phyloP scores from a whole-genome alignment of 2,113 vertebrate genomes.

The Bagarius yarrelli region DNA sequence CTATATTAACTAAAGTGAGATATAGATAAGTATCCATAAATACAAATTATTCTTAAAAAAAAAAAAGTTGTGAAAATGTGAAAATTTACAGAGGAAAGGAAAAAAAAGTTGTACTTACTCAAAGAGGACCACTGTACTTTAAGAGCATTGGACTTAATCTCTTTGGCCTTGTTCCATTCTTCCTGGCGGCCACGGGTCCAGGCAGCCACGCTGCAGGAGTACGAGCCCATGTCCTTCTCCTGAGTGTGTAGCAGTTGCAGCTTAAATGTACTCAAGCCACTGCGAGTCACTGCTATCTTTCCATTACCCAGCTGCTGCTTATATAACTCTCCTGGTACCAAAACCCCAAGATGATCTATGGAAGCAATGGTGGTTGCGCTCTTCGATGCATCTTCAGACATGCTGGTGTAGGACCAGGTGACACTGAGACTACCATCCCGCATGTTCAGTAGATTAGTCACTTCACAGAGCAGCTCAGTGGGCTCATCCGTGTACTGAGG shows the following conservation, averaged over 20 bases:
- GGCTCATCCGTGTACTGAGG: constrained; percentile 74
- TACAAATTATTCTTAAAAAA: no score
- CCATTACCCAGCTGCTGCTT: constrained; percentile 67
- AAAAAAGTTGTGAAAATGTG: no score
- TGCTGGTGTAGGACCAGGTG: constrained; percentile 71
- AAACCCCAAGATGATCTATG: constrained; percentile 71
- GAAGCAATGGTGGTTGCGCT: constrained; percentile 62
- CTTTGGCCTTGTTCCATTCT: constrained; percentile 76
- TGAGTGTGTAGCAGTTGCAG: constrained; percentile 79
- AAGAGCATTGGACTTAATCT: constrained; percentile 69
- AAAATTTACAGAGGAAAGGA: not conserved
- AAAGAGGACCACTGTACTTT: constrained; percentile 73
- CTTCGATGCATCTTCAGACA: constrained; percentile 36
- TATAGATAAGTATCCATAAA: not conserved
- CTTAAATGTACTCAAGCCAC: constrained; percentile 65
- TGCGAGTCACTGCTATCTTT: constrained; percentile 73
- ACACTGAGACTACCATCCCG: constrained; percentile 67
- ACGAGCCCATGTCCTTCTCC: constrained; percentile 74
- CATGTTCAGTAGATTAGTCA: constrained; percentile 48
- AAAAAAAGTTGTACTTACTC: constrained; percentile 64
- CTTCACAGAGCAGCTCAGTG: constrained; percentile 72
- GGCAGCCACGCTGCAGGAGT: constrained; percentile 74
- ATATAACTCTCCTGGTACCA: constrained; percentile 64
- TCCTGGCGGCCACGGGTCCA: constrained; percentile 71
- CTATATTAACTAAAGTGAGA: no score